Evolutionary conservation across 1,140 invertebrate genomes (phyloP).

Genomic region (Heliconius hewitsoni): DNA sequence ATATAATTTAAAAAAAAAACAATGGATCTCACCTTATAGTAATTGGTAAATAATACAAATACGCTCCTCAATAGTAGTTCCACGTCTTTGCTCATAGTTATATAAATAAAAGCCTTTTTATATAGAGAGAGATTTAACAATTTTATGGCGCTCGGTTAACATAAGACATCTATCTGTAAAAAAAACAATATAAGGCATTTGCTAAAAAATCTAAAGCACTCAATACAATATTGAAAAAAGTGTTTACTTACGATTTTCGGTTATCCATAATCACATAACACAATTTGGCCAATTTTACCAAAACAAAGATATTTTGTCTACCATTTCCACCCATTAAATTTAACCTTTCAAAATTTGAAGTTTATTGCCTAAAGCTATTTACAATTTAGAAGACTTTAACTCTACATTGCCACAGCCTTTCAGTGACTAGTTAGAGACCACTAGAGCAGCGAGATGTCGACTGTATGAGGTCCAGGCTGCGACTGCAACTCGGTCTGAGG

Average conservation of each 20-base stretch:
- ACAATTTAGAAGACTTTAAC: background rate
- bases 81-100: background rate
- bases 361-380: background rate
- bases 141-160: background rate
- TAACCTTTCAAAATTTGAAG: background rate
- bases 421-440: background rate
- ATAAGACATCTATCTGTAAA: background rate
- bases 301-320: background rate
- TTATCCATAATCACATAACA: background rate
- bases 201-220: background rate
- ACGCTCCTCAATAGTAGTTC: background rate
- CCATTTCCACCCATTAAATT: background rate
- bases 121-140: background rate
- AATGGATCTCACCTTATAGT: background rate
- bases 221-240: background rate
- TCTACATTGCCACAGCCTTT: background rate
- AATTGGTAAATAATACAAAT: background rate
- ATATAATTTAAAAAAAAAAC: background rate
- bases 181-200: background rate
- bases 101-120: background rate
- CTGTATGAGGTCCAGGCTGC: constrained; percentile 7
- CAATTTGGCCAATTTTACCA: background rate
- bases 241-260: background rate
- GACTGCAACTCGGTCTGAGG: constrained; percentile 11
- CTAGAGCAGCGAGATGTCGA: background rate